Conservation (phyloP, 2,113 vertebrate species). For the Progne subis region DNA sequence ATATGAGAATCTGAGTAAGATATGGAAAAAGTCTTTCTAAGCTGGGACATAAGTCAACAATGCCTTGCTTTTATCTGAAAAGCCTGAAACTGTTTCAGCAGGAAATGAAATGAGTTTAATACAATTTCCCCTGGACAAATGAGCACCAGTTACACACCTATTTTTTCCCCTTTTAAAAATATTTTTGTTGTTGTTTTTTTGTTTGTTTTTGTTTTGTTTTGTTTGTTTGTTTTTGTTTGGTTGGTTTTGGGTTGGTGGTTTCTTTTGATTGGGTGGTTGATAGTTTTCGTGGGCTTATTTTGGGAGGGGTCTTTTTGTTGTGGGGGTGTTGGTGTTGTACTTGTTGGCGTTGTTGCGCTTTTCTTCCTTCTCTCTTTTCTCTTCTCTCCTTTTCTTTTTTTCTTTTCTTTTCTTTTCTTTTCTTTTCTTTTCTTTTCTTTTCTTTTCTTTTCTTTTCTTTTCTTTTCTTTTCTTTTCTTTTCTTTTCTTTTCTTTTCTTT, state of each 20-base stretch:
- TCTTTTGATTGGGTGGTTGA: neutral
- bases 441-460: neutral
- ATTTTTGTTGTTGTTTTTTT: no score
- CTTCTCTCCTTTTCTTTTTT: no score
- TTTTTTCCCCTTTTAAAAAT: accelerated
- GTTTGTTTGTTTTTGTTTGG: neutral
- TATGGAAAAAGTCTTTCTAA: neutral
- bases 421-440: no score
- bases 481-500: neutral
- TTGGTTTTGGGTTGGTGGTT: neutral
- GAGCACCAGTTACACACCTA: neutral
- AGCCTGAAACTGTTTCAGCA: neutral
- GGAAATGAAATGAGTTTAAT: neutral
- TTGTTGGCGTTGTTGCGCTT: no score
- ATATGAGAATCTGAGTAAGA: neutral
- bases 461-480: no score
- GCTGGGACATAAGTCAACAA: neutral
- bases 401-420: no score
- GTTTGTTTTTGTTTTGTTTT: neutral
- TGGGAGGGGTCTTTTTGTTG: neutral
- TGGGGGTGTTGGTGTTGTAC: neutral
- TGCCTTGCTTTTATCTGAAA: neutral
- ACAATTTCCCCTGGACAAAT: neutral
- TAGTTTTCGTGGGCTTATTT: neutral
- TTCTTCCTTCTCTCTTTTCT: no score